phyloP scores from a whole-genome alignment of 2,113 vertebrate genomes.

The Micronycteris hirsuta region DNA sequence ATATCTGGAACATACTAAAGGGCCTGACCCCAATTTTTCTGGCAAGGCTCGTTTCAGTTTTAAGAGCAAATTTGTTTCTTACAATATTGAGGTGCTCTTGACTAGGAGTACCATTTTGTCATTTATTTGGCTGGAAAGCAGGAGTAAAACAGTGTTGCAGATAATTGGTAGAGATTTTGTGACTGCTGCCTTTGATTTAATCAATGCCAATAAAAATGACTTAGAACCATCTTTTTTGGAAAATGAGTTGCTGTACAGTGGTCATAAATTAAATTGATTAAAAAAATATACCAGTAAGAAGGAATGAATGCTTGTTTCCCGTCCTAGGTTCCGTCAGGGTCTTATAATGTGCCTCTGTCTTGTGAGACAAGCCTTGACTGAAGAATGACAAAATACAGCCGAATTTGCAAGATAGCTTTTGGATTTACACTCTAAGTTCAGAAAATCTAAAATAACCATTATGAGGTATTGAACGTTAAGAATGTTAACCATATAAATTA shows the following conservation, averaged over 20 bases:
- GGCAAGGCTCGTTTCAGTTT: conserved; percentile 62
- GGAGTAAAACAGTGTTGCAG: not conserved
- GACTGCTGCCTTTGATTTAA: not conserved
- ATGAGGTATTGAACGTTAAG: not conserved
- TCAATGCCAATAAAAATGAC: not conserved
- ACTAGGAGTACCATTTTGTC: not conserved
- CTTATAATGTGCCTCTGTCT: not conserved
- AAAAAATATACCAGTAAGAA: not conserved
- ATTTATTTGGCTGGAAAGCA: conserved; percentile 34
- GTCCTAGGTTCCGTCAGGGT: not conserved
- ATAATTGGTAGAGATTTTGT: not conserved
- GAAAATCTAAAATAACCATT: not conserved
- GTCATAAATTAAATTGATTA: conserved; percentile 38
- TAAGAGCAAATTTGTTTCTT: conserved; percentile 64
- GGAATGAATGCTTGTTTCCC: not conserved
- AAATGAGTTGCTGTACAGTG: not conserved
- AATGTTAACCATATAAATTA: not conserved
- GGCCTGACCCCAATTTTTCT: conserved; percentile 67
- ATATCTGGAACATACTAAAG: conserved; percentile 57
- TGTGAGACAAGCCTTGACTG: not conserved
- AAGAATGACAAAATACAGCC: not conserved
- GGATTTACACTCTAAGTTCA: not conserved
- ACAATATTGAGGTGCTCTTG: not conserved
- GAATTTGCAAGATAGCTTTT: not conserved
- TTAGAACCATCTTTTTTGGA: not conserved